These are phyloP conservation scores for Drosophila ustulata DNA, from an alignment of 2,888 invertebrate genomes.

Conservation along the genomic window DNA sequence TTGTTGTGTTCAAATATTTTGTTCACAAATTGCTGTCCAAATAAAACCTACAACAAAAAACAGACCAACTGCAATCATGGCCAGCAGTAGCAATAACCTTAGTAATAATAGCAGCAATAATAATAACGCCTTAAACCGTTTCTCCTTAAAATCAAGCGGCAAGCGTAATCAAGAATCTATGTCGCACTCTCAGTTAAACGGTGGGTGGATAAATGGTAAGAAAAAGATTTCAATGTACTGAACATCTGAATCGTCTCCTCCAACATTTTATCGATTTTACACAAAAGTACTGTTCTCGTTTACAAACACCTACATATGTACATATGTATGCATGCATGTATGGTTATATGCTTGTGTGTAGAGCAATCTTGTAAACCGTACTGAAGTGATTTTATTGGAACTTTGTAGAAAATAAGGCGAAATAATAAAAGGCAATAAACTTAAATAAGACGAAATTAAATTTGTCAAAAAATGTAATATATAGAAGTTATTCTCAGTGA, in stretches of 20 bases:
- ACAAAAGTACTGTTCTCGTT: constrained; percentile 20
- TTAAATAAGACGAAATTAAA: too few species aligned
- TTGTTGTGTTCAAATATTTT: background rate
- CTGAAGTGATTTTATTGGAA: too few species aligned
- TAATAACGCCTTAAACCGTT: constrained; percentile 75
- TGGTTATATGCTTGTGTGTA: too few species aligned
- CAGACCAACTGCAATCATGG: constrained; percentile 44
- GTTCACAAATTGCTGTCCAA: constrained; percentile 25
- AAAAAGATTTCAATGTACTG: constrained; percentile 62
- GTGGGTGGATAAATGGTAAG: constrained; percentile 95
- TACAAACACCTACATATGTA: background rate
- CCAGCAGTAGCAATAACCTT: constrained; percentile 54
- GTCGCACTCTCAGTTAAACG: constrained; percentile 92
- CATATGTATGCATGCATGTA: too few species aligned
- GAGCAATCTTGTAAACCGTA: too few species aligned
- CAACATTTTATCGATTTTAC: constrained; percentile 70
- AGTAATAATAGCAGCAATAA: constrained; percentile 47
- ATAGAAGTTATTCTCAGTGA: too few species aligned
- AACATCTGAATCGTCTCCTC: background rate
- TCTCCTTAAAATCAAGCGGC: constrained; percentile 85
- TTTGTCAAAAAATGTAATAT: too few species aligned
- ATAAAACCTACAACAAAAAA: constrained; percentile 15
- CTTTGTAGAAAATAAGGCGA: too few species aligned
- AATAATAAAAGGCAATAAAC: too few species aligned
- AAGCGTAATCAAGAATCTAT: constrained; percentile 92